Evolutionary conservation across 2,888 invertebrate genomes (phyloP).

Genomic region (Drosophila aldrichi): DNA sequence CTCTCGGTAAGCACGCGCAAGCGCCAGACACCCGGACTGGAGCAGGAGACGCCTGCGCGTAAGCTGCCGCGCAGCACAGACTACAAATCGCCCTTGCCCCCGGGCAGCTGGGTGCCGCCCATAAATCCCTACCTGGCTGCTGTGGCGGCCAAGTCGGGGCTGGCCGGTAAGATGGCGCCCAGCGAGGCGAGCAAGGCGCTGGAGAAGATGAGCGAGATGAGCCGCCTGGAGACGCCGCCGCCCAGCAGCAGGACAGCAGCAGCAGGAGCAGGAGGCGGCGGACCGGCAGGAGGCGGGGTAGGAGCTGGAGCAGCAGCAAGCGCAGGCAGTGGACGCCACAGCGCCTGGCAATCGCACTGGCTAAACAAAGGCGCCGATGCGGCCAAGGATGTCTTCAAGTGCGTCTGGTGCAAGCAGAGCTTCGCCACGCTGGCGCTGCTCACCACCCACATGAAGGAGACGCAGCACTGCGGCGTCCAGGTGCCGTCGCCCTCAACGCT

Average conservation of each 20-base stretch:
- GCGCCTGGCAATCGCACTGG: slow-evolving; percentile 99
- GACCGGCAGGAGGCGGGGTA: slow-evolving; percentile 86
- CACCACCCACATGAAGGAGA: slow-evolving; percentile 99
- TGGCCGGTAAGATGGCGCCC: slow-evolving; percentile 89
- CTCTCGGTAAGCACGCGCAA: slow-evolving; percentile 92
- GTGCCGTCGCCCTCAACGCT: slow-evolving; percentile 87
- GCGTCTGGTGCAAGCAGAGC: slow-evolving; percentile 99
- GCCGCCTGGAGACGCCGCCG: slow-evolving; percentile 88
- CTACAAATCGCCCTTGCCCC: slow-evolving; percentile 87
- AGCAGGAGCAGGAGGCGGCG: slow-evolving; percentile 85
- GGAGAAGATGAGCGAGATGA: slow-evolving; percentile 96
- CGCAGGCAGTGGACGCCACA: slow-evolving; percentile 88
- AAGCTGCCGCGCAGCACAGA: slow-evolving; percentile 89
- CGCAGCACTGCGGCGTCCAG: slow-evolving; percentile 96
- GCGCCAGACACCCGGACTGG: slow-evolving; percentile 89
- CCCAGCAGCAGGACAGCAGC: slow-evolving; percentile 82
- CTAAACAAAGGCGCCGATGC: slow-evolving; percentile 97
- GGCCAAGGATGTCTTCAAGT: slow-evolving; percentile 97
- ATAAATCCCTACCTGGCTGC: slow-evolving; percentile 93
- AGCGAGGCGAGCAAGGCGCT: slow-evolving; percentile 94
- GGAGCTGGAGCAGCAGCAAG: not conserved
- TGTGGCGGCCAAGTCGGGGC: slow-evolving; percentile 87
- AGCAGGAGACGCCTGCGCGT: slow-evolving; percentile 87
- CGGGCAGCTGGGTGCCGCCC: slow-evolving; percentile 92
- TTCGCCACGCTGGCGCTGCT: slow-evolving; percentile 97